phyloP scores from a whole-genome alignment of 64 coral and sea anemone genomes.

The Catalaphyllia jardinei region DNA sequence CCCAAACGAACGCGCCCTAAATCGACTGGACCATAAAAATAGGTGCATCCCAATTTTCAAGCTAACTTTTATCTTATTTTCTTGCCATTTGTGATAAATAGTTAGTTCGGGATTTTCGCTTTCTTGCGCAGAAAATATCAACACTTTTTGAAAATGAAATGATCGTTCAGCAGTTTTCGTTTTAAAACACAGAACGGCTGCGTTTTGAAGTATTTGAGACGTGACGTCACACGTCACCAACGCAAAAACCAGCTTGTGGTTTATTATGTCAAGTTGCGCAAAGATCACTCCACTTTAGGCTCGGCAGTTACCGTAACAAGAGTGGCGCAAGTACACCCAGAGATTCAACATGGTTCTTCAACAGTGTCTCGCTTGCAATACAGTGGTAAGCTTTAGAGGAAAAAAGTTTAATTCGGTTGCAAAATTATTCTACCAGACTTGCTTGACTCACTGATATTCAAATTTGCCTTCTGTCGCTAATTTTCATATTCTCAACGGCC shows the following conservation, averaged over 20 bases:
- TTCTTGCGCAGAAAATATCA: not conserved
- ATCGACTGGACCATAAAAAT: not conserved
- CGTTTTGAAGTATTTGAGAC: not conserved
- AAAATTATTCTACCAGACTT: not conserved
- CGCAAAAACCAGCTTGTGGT: constrained; percentile 34
- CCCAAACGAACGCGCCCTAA: too few species aligned
- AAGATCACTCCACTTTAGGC: constrained; percentile 17
- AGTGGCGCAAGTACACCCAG: not conserved
- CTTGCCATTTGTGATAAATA: not conserved
- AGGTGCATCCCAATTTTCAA: not conserved
- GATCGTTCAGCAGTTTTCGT: not conserved
- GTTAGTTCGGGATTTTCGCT: not conserved
- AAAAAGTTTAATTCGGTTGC: not conserved
- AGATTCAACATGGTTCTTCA: constrained; percentile 33
- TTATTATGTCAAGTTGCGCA: constrained; percentile 49
- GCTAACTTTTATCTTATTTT: too few species aligned
- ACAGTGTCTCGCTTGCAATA: constrained; percentile 37
- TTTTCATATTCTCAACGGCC: not conserved
- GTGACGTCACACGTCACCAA: constrained; percentile 49
- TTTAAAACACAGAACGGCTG: not conserved
- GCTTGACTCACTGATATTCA: constrained; percentile 22
- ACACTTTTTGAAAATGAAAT: not conserved
- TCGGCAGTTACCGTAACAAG: not conserved
- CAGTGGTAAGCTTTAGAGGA: constrained; percentile 6
- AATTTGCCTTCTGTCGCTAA: constrained; percentile 20